These are phyloP conservation scores for Masnerella sp. DNA, from an alignment of 2,888 invertebrate genomes.

Conservation along the genomic window DNA sequence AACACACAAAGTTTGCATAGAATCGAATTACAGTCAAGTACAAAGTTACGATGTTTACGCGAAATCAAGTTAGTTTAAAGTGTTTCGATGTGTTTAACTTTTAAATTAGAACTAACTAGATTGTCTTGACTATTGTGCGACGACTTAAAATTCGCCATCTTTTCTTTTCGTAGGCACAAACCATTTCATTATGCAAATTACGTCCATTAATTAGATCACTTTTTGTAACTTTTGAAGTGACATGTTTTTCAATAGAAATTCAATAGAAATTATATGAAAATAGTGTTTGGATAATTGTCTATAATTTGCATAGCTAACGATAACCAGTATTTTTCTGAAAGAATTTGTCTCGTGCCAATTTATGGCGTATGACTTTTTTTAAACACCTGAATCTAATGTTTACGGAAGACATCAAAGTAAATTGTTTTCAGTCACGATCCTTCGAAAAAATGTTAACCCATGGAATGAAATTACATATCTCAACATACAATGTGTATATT, in stretches of 20 bases:
- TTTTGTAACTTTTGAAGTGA: background rate
- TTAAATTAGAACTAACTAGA: conserved; percentile 50
- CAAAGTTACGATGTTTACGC: conserved; percentile 57
- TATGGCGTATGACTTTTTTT: conserved; percentile 15
- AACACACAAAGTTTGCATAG: conserved; percentile 53
- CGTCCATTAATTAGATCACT: too few relatives aligned
- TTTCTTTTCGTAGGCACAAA: conserved; percentile 13
- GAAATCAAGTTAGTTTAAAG: conserved; percentile 57
- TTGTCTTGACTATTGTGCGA: conserved; percentile 44
- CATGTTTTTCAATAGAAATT: too few relatives aligned
- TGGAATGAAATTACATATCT: conserved; percentile 23
- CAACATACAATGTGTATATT: conserved; percentile 10
- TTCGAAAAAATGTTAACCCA: conserved; percentile 10
- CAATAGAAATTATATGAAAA: too few relatives aligned
- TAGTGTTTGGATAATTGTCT: too few relatives aligned
- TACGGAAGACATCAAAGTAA: conserved; percentile 20
- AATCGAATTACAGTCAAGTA: conserved; percentile 58
- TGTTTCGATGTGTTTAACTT: conserved; percentile 59
- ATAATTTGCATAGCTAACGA: too few relatives aligned
- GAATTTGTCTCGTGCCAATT: background rate
- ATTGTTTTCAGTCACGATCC: conserved; percentile 25
- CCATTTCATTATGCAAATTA: conserved; percentile 5
- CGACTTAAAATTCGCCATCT: conserved; percentile 23
- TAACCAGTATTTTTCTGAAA: too few relatives aligned
- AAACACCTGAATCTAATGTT: conserved; percentile 22